phyloP scores from a whole-genome alignment of 2,113 vertebrate genomes.

The Peromyscus californicus region DNA sequence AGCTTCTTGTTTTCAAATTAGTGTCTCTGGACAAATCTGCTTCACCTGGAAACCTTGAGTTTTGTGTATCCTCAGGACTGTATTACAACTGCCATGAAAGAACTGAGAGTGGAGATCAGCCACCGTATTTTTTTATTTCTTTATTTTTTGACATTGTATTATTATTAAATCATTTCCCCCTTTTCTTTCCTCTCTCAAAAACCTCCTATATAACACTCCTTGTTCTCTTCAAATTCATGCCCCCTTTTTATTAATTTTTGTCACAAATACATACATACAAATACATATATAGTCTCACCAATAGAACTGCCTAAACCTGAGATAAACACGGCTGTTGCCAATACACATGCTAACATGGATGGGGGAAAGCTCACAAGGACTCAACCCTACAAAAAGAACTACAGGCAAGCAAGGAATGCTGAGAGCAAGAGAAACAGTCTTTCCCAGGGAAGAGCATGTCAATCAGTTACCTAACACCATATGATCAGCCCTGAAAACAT shows the following conservation, averaged over 20 bases:
- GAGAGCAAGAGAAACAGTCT: background rate
- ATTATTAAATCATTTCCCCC: background rate
- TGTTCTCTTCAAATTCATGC: background rate
- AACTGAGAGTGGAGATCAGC: background rate
- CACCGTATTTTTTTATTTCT: background rate
- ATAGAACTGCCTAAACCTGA: background rate
- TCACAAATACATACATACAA: background rate
- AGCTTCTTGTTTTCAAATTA: background rate
- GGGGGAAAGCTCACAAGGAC: background rate
- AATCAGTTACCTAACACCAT: background rate
- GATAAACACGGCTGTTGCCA: background rate
- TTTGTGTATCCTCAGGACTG: background rate
- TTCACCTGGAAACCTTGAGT: background rate
- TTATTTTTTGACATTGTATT: background rate
- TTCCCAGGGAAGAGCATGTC: background rate
- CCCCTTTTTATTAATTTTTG: background rate
- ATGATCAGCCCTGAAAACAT: background rate
- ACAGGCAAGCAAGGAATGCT: background rate
- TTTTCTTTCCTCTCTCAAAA: background rate
- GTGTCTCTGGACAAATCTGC: background rate
- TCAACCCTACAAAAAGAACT: background rate
- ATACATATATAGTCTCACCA: background rate
- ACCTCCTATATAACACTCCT: background rate
- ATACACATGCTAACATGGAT: background rate
- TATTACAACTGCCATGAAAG: rapidly evolving